Evolutionary conservation across 2,888 invertebrate genomes (phyloP), one percentile per base, ranked within the genome.

Genomic region (Lacanobia oleracea): DNA sequence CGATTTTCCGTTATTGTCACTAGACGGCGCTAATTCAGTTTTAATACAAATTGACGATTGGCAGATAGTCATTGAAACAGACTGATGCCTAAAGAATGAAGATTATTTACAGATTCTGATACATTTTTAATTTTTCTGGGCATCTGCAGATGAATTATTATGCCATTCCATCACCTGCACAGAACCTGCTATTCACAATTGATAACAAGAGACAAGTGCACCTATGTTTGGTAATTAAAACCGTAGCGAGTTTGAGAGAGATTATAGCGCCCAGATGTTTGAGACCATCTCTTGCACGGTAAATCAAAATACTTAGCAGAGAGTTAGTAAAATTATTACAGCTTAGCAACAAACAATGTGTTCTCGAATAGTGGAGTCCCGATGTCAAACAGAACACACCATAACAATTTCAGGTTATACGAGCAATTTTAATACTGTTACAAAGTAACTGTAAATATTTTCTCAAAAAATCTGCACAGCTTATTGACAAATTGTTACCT

Each of bases 401-500:
- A 48, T 66, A 77, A 69, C 51, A 50, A 71, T 76, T 70, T 81
- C 82, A 76, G 73, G 61, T 73, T 72, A 33, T 77, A 69, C 61
- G 2, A 67, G 51, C 63, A 59, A 75, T 70, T 72, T 57, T 60
- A 67, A 74, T 73, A 76, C 67, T 74, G 75, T 74, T 71, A 75
- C 72, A 72, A 66, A 69, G 61, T 75, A 72, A 67, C 61, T 83
- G 74, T 83, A 83, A 68, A 83, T 81, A 77, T 66, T 73, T 75
- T 79, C 43, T 74, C 62, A 61, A 67, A 64, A 66, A 60, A 80
- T 72, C 71, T 45, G 83, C 82, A 84, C 86, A 67, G 75, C 72
- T 85, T 84, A 50, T 75, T 79, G 53, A 79, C 40, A 75, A 77
- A 84, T 77, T 79, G 64, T 82, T 82, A 71, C 67, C 74, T 76